Percentiles rank a stretch among this genome's conserved stretches.
Conservation (phyloP, 1,140 invertebrate genomes). For the Drosophila kepulauana region DNA sequence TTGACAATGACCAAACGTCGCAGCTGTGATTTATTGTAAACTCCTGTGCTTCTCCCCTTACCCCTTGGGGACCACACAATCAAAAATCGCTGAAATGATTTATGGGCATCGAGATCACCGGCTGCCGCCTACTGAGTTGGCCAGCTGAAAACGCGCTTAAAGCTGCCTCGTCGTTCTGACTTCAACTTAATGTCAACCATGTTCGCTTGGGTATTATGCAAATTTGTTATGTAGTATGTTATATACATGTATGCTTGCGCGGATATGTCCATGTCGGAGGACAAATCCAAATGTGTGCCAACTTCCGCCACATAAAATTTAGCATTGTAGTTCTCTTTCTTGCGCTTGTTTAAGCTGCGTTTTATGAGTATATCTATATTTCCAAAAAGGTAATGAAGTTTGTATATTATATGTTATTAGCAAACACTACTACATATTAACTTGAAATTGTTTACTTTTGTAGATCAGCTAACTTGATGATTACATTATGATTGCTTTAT, state of each 20-base stretch:
- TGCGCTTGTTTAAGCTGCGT: neutral
- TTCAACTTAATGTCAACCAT: slow-evolving; percentile 54
- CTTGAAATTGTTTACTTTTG: too few species aligned
- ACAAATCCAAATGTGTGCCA: neutral
- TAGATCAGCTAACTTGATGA: too few species aligned
- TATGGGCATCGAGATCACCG: slow-evolving; percentile 33
- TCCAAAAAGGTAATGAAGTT: too few species aligned
- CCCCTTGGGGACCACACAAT: slow-evolving; percentile 3
- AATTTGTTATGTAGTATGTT: slow-evolving; percentile 19
- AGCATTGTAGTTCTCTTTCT: slow-evolving; percentile 1
- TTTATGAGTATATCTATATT: too few species aligned
- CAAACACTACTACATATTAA: too few species aligned
- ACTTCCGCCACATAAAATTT: slow-evolving; percentile 2
- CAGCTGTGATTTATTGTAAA: slow-evolving; percentile 33
- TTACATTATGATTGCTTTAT: too few species aligned
- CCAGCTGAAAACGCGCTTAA: slow-evolving; percentile 40
- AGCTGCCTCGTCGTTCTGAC: slow-evolving; percentile 6
- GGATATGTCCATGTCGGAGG: neutral
- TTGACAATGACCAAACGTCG: slow-evolving; percentile 21
- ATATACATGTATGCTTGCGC: slow-evolving; percentile 7
- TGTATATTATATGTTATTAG: too few species aligned
- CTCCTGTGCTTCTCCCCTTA: neutral
- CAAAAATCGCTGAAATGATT: slow-evolving; percentile 46
- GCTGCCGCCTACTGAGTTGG: neutral
- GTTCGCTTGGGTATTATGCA: slow-evolving; percentile 50